phyloP scores from a whole-genome alignment of 2,113 vertebrate genomes.

The Burhinus oedicnemus region DNA sequence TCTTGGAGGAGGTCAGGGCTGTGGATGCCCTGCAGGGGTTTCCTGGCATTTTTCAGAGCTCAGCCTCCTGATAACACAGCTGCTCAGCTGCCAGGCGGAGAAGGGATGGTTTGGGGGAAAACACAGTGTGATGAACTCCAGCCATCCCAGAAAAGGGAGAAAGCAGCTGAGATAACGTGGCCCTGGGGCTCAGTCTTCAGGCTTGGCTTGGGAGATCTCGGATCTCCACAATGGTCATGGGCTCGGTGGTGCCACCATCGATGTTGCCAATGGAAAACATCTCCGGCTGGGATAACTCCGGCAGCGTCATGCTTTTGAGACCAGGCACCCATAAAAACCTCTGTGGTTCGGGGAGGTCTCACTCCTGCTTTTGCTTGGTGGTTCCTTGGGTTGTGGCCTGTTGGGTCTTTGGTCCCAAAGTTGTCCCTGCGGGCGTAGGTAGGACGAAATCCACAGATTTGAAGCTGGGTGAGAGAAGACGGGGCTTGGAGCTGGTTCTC shows the following conservation, averaged over 20 bases:
- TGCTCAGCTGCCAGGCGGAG: background rate
- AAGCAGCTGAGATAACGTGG: background rate
- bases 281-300: fast-evolving
- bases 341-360: background rate
- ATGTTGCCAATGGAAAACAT: fast-evolving
- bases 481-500: background rate
- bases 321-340: fast-evolving
- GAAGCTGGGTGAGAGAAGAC: background rate
- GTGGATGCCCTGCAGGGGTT: background rate
- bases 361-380: background rate
- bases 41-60: fast-evolving
- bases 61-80: fast-evolving
- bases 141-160: fast-evolving
- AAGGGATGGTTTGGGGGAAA: background rate
- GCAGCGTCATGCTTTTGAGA: fast-evolving
- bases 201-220: background rate
- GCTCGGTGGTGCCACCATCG: background rate
- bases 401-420: background rate
- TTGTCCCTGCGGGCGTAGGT: fast-evolving
- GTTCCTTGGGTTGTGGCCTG: background rate
- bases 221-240: background rate
- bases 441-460: background rate
- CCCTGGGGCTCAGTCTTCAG: background rate
- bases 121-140: fast-evolving
- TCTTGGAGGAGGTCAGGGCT: background rate